A percentile compares a stretch with the other conserved stretches of the same genome.
These are phyloP conservation scores for Psophia crepitans DNA, from an alignment of 2,113 vertebrate genomes.

Conservation along the genomic window DNA sequence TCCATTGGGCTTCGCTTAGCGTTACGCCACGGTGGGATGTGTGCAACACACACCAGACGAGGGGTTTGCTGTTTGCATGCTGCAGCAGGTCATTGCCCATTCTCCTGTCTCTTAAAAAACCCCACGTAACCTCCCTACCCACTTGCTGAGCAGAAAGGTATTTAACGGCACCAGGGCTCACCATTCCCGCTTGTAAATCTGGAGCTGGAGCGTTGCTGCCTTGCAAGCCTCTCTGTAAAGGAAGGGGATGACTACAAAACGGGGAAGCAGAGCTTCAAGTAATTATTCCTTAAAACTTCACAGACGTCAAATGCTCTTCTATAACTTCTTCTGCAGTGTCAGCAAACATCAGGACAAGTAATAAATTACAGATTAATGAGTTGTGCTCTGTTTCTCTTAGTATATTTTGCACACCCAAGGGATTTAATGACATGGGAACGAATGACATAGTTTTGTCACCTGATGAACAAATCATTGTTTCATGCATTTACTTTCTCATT, in stretches of 20 bases:
- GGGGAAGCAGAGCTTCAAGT: neutral
- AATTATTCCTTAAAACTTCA: neutral
- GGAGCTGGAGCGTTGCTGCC: neutral
- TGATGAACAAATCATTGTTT: neutral
- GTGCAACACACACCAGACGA: neutral
- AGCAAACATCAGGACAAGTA: neutral
- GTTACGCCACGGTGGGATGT: too few relatives aligned
- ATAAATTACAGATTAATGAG: neutral
- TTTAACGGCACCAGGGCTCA: neutral
- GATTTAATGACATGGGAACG: too few relatives aligned
- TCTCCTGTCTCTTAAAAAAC: neutral
- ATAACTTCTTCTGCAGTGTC: neutral
- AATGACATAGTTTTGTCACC: neutral
- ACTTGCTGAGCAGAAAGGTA: neutral
- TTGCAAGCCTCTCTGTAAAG: neutral
- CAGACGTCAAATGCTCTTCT: neutral
- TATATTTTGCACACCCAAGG: neutral
- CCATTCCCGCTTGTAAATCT: neutral
- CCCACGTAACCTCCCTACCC: neutral
- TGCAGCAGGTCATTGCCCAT: neutral
- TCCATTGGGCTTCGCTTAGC: neutral
- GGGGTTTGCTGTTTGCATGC: neutral
- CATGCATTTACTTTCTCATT: neutral
- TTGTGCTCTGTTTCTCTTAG: neutral
- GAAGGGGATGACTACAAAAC: rapidly evolving